Evolutionary conservation across 2,888 invertebrate species (phyloP).

Genomic region (Drosophila siamana): DNA sequence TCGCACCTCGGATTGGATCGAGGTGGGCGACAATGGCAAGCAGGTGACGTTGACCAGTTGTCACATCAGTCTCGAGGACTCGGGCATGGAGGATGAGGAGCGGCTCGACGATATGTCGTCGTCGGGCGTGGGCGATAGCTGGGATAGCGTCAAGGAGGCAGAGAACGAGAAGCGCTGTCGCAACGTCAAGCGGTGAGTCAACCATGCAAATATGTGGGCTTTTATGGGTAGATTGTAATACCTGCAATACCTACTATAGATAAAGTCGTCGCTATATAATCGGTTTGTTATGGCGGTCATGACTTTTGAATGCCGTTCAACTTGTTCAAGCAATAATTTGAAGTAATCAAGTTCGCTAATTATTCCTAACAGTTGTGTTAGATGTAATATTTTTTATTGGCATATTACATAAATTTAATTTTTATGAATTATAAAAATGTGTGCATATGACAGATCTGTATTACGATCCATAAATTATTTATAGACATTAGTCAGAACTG

Average conservation of each 20-base stretch:
- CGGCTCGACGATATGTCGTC: slow-evolving; percentile 85
- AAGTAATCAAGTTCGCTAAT: no score
- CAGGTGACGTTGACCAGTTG: slow-evolving; percentile 87
- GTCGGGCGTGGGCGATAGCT: slow-evolving; percentile 85
- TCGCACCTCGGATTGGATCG: slow-evolving; percentile 87
- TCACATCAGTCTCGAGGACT: slow-evolving; percentile 87
- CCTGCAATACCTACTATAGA: background rate
- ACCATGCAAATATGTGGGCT: background rate
- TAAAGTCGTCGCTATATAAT: background rate
- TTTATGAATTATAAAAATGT: no score
- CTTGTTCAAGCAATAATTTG: no score
- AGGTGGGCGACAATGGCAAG: slow-evolving; percentile 87
- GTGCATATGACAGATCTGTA: background rate
- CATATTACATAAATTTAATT: no score
- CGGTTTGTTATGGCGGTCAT: background rate
- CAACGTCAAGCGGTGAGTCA: slow-evolving; percentile 82
- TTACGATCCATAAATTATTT: background rate
- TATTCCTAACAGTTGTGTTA: no score
- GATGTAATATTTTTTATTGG: no score
- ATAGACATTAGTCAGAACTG: slow-evolving; percentile 3
- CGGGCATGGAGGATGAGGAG: slow-evolving; percentile 85
- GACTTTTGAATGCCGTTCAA: no score
- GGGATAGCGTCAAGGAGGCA: slow-evolving; percentile 85
- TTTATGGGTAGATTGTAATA: background rate
- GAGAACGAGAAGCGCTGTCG: slow-evolving; percentile 81